These are phyloP conservation scores for Brachirus orientalis DNA, from an alignment of 2,113 vertebrate genomes.

Conservation along the genomic window DNA sequence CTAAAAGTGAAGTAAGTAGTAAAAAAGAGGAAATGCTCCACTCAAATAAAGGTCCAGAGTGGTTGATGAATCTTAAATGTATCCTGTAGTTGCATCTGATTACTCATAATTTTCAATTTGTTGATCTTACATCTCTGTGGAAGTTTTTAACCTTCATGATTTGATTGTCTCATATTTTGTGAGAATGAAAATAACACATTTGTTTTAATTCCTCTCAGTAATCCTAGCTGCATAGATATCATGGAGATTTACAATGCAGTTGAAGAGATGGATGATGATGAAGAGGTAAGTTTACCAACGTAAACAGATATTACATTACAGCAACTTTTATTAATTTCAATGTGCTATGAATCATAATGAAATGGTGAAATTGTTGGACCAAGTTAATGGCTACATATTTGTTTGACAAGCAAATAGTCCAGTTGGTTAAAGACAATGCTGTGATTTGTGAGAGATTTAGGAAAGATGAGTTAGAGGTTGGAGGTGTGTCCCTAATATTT, in stretches of 20 bases:
- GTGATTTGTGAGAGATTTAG: neutral
- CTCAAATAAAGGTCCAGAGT: too few relatives aligned
- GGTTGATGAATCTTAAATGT: too few relatives aligned
- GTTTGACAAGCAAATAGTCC: neutral
- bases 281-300: constrained; percentile 81
- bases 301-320: neutral
- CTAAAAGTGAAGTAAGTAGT: too few relatives aligned
- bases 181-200: neutral
- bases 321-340: neutral
- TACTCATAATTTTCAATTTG: too few relatives aligned
- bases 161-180: neutral
- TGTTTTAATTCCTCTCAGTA: constrained; percentile 79
- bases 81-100: too few relatives aligned
- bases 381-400: neutral
- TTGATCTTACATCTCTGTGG: too few relatives aligned
- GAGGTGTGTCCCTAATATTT: too few relatives aligned
- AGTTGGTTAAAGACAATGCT: neutral
- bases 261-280: constrained; percentile 88
- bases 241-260: constrained; percentile 90
- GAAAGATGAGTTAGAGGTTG: too few relatives aligned
- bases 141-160: neutral
- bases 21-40: too few relatives aligned
- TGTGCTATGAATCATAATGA: neutral
- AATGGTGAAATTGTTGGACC: too few relatives aligned
- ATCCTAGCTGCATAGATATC: constrained; percentile 88